These are phyloP conservation scores for Orbicella faveolata DNA, from an alignment of 64 coral and sea anemone species.

Conservation along the genomic window DNA sequence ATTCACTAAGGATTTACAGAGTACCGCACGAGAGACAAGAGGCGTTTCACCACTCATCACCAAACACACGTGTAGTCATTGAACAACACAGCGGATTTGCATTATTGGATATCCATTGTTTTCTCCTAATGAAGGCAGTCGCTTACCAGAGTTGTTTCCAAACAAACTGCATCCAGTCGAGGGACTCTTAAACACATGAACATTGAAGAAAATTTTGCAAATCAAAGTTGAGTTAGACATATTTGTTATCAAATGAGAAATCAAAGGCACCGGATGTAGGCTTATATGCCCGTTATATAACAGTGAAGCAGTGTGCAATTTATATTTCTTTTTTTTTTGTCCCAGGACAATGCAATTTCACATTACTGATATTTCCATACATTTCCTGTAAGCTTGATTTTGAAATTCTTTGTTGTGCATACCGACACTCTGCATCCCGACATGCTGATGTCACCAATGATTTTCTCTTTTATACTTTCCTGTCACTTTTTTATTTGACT, in stretches of 20 bases:
- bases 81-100: neutral
- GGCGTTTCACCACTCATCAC: neutral
- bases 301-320: no score
- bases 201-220: neutral
- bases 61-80: neutral
- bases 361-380: no score
- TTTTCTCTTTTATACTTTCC: no score
- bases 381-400: no score
- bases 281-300: no score
- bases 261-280: no score
- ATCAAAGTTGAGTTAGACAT: neutral
- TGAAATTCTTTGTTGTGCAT: neutral
- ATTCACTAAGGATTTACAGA: neutral
- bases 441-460: no score
- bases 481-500: no score
- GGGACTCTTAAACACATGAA: no score
- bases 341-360: no score
- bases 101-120: neutral
- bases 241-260: no score
- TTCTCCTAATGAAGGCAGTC: neutral
- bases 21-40: neutral
- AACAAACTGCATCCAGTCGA: neutral
- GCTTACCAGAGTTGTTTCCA: neutral
- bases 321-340: no score
- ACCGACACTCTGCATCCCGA: neutral